Evolutionary conservation across 2,113 vertebrate genomes (phyloP).

Genomic region (Aplodontia rufa): DNA sequence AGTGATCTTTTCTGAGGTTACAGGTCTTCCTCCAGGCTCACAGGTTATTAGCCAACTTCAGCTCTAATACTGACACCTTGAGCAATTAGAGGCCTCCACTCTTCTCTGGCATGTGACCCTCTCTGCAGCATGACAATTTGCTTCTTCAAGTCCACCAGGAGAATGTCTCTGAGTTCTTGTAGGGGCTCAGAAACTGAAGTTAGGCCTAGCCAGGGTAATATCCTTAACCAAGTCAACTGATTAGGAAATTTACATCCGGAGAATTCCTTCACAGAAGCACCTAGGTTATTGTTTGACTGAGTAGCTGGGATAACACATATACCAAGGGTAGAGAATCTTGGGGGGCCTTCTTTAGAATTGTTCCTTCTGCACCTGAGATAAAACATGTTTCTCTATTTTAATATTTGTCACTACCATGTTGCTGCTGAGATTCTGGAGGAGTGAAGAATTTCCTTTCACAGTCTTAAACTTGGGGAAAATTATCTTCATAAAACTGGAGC

Average conservation of each 20-base stretch:
- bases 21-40: neutral
- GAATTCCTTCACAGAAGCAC: neutral
- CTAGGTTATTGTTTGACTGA: neutral
- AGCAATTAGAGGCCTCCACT: neutral
- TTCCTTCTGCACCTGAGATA: neutral
- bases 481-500: neutral
- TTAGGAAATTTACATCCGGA: neutral
- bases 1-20: neutral
- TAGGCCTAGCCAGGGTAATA: neutral
- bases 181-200: neutral
- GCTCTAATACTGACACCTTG: neutral
- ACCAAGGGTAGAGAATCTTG: neutral
- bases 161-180: neutral
- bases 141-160: neutral
- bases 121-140: neutral
- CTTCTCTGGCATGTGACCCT: accelerated
- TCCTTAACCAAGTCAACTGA: neutral
- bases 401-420: neutral
- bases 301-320: neutral
- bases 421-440: neutral
- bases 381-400: neutral
- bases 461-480: neutral
- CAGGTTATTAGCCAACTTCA: neutral
- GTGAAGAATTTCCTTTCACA: neutral
- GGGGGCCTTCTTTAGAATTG: neutral